Conservation (phyloP, 2,113 vertebrate genomes). For the Budorcas taxicolor region DNA sequence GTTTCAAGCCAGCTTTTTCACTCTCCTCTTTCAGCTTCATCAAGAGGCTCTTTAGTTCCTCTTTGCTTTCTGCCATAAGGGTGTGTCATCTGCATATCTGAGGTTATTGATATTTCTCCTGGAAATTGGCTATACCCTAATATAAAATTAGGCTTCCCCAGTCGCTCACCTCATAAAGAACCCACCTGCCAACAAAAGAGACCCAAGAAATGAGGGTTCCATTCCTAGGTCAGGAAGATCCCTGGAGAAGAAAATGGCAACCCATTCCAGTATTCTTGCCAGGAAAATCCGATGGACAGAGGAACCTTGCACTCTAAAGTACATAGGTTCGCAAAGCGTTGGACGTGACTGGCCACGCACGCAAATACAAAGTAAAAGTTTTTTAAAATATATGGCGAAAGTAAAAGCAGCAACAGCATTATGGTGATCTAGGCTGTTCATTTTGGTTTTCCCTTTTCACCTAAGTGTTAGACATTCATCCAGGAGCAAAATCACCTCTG, state of each 20-base stretch:
- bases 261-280: not conserved
- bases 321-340: not conserved
- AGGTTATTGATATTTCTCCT: not conserved
- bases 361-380: not conserved
- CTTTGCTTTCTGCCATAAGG: not conserved
- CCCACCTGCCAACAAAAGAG: not conserved
- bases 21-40: not conserved
- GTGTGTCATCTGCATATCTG: not conserved
- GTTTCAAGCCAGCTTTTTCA: not conserved
- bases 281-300: not conserved
- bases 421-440: not conserved
- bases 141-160: not conserved
- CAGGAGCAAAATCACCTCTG: not conserved
- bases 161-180: not conserved
- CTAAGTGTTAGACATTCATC: not conserved
- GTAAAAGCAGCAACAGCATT: not conserved
- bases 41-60: not conserved
- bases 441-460: not conserved
- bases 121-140: not conserved
- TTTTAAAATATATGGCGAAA: not conserved
- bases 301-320: not conserved
- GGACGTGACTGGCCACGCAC: not conserved
- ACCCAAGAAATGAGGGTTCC: not conserved
- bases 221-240: not conserved
- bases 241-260: not conserved